Base-by-base conservation (phyloP, 1,140 invertebrate species). In the Drosophila paulistorum region DNA sequence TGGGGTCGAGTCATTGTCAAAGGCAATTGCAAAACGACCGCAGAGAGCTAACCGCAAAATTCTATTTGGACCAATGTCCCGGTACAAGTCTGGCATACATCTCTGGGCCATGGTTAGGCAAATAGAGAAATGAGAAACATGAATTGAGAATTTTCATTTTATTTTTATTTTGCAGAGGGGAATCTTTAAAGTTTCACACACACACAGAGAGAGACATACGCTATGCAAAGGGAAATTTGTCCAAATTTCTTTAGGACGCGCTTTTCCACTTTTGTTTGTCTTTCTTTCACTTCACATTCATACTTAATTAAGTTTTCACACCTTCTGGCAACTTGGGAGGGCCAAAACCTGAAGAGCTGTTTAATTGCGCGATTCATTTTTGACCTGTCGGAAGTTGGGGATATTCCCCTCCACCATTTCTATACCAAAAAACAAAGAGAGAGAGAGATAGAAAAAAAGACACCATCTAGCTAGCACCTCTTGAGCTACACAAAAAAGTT, bases 361-460 rank as follows among this genome's bases (percentile, higher is more conserved):
- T 89, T 87, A 89, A 87, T 89, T 87, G 74, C 68, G 84, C 83
- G 79, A 87, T 87, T 87, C 84, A 89, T 89, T 87, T 87, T 89
- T 87, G 83, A 89, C 73, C 83, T 87, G 83, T 74, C 84, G 72
- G 80, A 79, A 84, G 73, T 84, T 42, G 69, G 30, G 72, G 63
- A 66, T n/a, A 70, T 23, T 35, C n/a, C 20, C 17, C 60, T 7
- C 11, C 6, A 20, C 7, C 10, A 13, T 4, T 41, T n/a, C 37
- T 20, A 11, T 14, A 23, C 9, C 61, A n/a, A n/a, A 48, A 48
- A 20, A 48, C 1, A 20, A 48, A 20, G 17, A 48, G 13, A 20
- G 13, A 66, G 42, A 35, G 17, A 62, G 11, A 39, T 0, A 39
- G 2, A 23, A 20, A 23, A 39, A 17, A n/a, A 23, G 35, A 20